A percentile compares a stretch with the other conserved stretches of the same genome.
phyloP scores from a whole-genome alignment of 92 coral and sea anemone genomes.

The Porites lobata region DNA sequence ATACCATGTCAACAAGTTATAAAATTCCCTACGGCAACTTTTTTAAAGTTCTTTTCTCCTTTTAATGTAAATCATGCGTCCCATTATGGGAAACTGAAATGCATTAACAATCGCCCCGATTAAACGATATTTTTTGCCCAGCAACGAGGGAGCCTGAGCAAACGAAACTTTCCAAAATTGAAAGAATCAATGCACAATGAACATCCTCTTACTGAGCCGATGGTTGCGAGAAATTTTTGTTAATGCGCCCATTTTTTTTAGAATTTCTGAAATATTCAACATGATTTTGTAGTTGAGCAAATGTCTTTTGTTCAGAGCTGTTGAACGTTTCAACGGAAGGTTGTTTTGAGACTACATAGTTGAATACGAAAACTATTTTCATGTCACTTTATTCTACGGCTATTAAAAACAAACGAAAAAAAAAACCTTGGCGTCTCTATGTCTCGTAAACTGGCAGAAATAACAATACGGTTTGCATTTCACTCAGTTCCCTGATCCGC shows the following conservation, averaged over 20 bases:
- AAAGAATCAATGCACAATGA: too few relatives aligned
- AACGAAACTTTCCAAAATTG: neutral
- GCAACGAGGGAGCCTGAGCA: slow-evolving; percentile 24
- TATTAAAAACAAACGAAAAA: slow-evolving; percentile 34
- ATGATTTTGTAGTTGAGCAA: neutral
- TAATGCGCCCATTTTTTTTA: neutral
- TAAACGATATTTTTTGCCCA: slow-evolving; percentile 20
- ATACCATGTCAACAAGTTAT: slow-evolving; percentile 32
- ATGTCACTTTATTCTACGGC: slow-evolving; percentile 32
- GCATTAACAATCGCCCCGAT: slow-evolving; percentile 16
- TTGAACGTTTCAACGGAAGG: slow-evolving; percentile 5
- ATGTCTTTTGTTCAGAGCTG: neutral
- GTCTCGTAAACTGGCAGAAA: slow-evolving; percentile 47
- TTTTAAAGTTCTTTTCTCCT: slow-evolving; percentile 3
- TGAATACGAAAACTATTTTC: slow-evolving; percentile 10
- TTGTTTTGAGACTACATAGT: slow-evolving; percentile 29
- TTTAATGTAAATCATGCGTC: slow-evolving; percentile 1
- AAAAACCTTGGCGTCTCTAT: slow-evolving; percentile 38
- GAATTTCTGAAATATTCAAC: neutral
- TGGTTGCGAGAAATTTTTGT: neutral
- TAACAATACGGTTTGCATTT: slow-evolving; percentile 41
- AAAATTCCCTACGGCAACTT: slow-evolving; percentile 19
- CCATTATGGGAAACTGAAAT: slow-evolving; percentile 38
- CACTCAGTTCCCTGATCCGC: slow-evolving; percentile 27
- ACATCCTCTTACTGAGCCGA: too few relatives aligned